These are phyloP conservation scores for Taenioides sp. DNA, from an alignment of 2,797 vertebrate genomes.

Conservation along the genomic window DNA sequence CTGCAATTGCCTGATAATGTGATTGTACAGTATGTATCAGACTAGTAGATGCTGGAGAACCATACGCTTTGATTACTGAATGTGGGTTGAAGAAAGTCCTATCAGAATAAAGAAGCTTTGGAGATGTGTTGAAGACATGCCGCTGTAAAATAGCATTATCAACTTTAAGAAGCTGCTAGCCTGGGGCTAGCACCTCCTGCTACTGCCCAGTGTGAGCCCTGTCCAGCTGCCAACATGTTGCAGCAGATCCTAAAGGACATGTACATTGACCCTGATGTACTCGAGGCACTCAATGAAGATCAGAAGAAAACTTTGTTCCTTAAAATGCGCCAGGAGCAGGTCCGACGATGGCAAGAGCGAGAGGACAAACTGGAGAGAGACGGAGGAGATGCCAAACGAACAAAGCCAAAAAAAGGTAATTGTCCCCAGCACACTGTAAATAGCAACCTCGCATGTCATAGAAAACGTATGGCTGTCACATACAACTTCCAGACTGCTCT, in stretches of 20 bases:
- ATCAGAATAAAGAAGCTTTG: slow-evolving; percentile 10
- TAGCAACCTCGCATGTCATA: not conserved
- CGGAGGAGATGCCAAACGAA: slow-evolving; percentile 23
- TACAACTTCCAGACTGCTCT: not conserved
- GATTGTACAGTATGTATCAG: slow-evolving; percentile 26
- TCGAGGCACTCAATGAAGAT: slow-evolving; percentile 80
- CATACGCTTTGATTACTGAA: slow-evolving; percentile 12
- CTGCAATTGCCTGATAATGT: slow-evolving; percentile 23
- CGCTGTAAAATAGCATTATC: slow-evolving; percentile 33
- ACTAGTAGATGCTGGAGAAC: slow-evolving; percentile 15
- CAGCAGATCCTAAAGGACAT: slow-evolving; percentile 82
- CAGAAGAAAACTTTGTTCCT: slow-evolving; percentile 83
- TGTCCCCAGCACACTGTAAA: not conserved
- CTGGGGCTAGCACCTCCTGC: slow-evolving; percentile 33
- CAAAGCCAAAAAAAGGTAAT: slow-evolving; percentile 74
- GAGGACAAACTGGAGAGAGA: slow-evolving; percentile 74
- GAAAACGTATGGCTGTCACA: slow-evolving; percentile 11
- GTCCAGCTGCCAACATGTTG: slow-evolving; percentile 54
- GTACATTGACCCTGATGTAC: slow-evolving; percentile 82
- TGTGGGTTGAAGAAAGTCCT: slow-evolving; percentile 4
- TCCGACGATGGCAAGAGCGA: slow-evolving; percentile 79
- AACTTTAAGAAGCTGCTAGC: slow-evolving; percentile 40
- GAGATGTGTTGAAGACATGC: slow-evolving; percentile 43
- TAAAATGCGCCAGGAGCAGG: slow-evolving; percentile 84
- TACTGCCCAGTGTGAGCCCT: slow-evolving; percentile 11